phyloP scores from a whole-genome alignment of 2,113 vertebrate genomes.

The Nothocercus nigrocapillus region DNA sequence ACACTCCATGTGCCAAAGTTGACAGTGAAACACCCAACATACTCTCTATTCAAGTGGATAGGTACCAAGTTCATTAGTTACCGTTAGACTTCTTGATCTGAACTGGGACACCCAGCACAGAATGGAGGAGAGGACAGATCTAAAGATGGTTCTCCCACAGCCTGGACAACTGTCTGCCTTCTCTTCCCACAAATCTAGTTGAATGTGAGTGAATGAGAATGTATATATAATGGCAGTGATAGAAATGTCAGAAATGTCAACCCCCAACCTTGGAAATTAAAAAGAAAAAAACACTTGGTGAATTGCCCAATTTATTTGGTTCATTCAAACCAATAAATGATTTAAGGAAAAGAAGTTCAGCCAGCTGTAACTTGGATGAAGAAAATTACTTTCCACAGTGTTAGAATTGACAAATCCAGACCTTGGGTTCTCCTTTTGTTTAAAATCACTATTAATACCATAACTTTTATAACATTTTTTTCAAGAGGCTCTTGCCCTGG shows the following conservation, averaged over 20 bases:
- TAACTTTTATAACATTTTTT: neutral
- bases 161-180: neutral
- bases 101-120: neutral
- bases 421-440: neutral
- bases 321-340: neutral
- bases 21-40: neutral
- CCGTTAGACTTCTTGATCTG: neutral
- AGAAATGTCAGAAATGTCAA: neutral
- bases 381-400: neutral
- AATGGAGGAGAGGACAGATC: neutral
- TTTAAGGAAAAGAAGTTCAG: slow-evolving; percentile 7
- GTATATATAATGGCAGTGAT: neutral
- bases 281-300: neutral
- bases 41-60: neutral
- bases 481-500: neutral
- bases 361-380: slow-evolving; percentile 7
- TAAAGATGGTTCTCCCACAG: neutral
- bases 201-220: neutral
- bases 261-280: neutral
- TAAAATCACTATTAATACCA: neutral
- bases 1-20: neutral
- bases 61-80: neutral
- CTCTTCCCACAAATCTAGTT: neutral
- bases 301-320: neutral
- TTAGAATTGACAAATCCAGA: slow-evolving; percentile 15